These are phyloP conservation scores for Arbacia lixula DNA, from an alignment of 53 echinoderm and acorn worm genomes.

Conservation along the genomic window DNA sequence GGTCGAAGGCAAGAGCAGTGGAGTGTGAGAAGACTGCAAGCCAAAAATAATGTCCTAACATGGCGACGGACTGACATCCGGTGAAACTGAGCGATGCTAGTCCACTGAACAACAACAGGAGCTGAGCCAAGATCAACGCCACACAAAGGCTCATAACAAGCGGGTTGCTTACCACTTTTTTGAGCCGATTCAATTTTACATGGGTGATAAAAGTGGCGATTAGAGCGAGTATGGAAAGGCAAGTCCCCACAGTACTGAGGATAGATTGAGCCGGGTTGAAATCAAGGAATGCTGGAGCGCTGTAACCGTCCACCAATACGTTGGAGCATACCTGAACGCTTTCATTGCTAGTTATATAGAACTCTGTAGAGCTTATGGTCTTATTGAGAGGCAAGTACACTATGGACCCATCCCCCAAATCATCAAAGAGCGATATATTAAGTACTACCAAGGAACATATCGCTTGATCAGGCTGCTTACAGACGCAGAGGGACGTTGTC, in stretches of 20 bases:
- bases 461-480: no score
- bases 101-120: neutral
- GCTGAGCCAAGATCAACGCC: neutral
- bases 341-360: no score
- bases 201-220: neutral
- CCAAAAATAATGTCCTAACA: slow-evolving; percentile 73
- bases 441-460: neutral
- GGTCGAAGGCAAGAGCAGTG: slow-evolving; percentile 64
- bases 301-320: neutral
- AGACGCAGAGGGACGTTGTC: no score
- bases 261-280: neutral
- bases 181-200: slow-evolving; percentile 15
- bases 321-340: slow-evolving; percentile 11
- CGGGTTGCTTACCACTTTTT: neutral
- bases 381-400: neutral
- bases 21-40: slow-evolving; percentile 63
- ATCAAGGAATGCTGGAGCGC: neutral
- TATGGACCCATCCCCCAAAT: neutral
- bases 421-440: slow-evolving; percentile 1
- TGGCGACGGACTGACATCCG: slow-evolving; percentile 33
- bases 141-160: slow-evolving; percentile 9
- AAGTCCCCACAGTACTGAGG: neutral
- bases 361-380: neutral
- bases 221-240: slow-evolving; percentile 9
- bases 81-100: neutral